A percentile compares a stretch with the other conserved stretches of the same genome.
Conservation (phyloP, 1,140 invertebrate genomes). For the Hyphantria cunea region DNA sequence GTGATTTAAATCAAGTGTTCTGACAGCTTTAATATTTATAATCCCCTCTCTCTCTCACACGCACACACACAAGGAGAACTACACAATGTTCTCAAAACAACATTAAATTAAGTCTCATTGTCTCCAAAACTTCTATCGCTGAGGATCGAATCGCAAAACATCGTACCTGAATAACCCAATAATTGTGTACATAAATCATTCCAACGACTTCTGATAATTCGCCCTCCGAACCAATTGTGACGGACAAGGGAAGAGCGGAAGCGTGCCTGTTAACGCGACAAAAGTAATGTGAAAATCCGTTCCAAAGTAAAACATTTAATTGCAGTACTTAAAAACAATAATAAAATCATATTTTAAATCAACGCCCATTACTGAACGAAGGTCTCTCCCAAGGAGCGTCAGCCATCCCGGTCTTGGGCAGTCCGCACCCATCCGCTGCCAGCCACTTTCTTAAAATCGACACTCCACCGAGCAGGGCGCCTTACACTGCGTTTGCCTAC, state of each 20-base stretch:
- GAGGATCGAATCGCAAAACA: conserved; percentile 71
- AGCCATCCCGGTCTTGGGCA: too few relatives aligned
- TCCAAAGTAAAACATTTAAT: too few relatives aligned
- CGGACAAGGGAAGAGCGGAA: conserved; percentile 33
- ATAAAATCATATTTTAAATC: too few relatives aligned
- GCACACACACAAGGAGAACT: background rate
- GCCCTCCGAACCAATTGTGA: conserved; percentile 57
- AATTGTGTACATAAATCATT: conserved; percentile 82
- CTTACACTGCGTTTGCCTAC: too few relatives aligned
- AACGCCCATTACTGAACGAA: too few relatives aligned
- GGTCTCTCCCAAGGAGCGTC: too few relatives aligned
- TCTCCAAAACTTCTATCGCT: conserved; percentile 64
- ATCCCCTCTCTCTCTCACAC: too few relatives aligned
- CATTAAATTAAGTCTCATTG: conserved; percentile 74
- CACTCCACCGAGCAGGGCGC: too few relatives aligned
- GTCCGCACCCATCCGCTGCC: too few relatives aligned
- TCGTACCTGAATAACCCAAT: conserved; percentile 79
- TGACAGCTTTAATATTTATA: background rate
- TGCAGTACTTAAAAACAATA: too few relatives aligned
- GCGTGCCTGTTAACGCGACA: background rate
- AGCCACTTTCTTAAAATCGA: too few relatives aligned
- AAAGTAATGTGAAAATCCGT: background rate
- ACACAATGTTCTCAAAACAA: conserved; percentile 36
- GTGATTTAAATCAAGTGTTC: too few relatives aligned
- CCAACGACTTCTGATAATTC: conserved; percentile 81